These are phyloP conservation scores for Mus spicilegus DNA, from an alignment of 2,113 vertebrate genomes.

Conservation along the genomic window DNA sequence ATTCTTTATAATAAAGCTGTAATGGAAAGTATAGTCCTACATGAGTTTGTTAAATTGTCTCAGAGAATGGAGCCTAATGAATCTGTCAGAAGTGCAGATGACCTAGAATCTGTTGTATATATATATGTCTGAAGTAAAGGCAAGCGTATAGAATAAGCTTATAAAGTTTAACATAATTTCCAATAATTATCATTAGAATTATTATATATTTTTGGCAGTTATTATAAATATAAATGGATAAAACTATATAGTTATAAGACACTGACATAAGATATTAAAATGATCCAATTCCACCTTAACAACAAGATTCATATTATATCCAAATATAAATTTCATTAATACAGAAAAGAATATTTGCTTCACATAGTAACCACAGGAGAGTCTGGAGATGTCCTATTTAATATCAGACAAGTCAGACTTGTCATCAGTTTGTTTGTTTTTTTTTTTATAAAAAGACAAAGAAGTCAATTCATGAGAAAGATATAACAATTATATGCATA, in stretches of 20 bases:
- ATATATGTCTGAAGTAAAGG: background rate
- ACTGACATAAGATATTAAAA: background rate
- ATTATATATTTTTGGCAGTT: background rate
- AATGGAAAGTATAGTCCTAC: background rate
- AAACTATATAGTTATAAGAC: conserved; percentile 8
- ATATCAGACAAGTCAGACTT: background rate
- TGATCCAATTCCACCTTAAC: background rate
- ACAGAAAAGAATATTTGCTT: background rate
- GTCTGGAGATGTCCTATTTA: background rate
- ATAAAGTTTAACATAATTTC: background rate
- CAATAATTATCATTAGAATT: background rate
- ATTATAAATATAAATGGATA: conserved; percentile 7
- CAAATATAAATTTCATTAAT: background rate
- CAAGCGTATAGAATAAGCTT: conserved; percentile 15
- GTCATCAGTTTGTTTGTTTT: background rate
- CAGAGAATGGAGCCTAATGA: background rate
- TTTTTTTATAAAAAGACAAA: background rate
- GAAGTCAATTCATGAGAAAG: conserved; percentile 34
- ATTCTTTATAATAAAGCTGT: background rate
- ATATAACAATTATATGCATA: conserved; percentile 9
- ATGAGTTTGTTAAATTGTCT: background rate
- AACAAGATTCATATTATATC: conserved; percentile 5
- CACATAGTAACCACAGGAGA: conserved; percentile 17
- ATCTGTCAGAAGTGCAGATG: background rate
- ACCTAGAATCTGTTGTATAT: background rate